Percentiles rank a stretch among this genome's conserved stretches.
phyloP scores from a whole-genome alignment of 2,113 vertebrate species.

The Oryzias curvinotus region DNA sequence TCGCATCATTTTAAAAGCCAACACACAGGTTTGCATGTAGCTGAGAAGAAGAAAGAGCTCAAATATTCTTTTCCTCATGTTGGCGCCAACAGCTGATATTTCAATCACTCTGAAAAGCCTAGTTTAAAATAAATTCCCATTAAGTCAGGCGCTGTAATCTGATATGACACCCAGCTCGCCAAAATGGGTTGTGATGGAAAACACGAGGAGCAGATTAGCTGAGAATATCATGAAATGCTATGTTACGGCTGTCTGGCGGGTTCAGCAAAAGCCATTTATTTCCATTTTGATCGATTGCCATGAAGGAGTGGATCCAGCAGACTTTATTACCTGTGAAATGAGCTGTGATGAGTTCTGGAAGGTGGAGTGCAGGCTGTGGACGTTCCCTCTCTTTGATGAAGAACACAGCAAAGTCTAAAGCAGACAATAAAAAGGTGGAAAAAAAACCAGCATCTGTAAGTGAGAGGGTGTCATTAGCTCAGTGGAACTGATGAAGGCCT shows the following conservation, averaged over 20 bases:
- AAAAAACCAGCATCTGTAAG: neutral
- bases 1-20: too few species aligned
- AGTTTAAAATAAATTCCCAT: constrained; percentile 2
- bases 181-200: constrained; percentile 37
- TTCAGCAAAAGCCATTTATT: constrained; percentile 46
- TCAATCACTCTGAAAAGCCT: neutral
- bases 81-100: constrained; percentile 10
- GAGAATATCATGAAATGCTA: constrained; percentile 33
- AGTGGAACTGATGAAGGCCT: constrained; percentile 38
- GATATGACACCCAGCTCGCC: constrained; percentile 7
- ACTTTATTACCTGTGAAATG: constrained; percentile 68
- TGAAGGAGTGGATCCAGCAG: constrained; percentile 37
- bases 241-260: constrained; percentile 25
- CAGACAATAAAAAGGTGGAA: constrained; percentile 12
- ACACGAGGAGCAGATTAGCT: constrained; percentile 18
- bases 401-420: constrained; percentile 19
- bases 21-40: too few species aligned
- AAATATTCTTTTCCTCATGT: neutral
- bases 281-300: constrained; percentile 60
- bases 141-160: constrained; percentile 26
- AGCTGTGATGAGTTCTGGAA: constrained; percentile 64
- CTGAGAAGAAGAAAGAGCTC: neutral
- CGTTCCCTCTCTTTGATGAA: constrained; percentile 53
- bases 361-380: constrained; percentile 25
- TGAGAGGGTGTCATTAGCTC: constrained; percentile 6